Evolutionary conservation across 35 echinoderm and acorn worm genomes (phyloP), one percentile per base, ranked within the genome.

Genomic region (Ophiothrix spiculata): DNA sequence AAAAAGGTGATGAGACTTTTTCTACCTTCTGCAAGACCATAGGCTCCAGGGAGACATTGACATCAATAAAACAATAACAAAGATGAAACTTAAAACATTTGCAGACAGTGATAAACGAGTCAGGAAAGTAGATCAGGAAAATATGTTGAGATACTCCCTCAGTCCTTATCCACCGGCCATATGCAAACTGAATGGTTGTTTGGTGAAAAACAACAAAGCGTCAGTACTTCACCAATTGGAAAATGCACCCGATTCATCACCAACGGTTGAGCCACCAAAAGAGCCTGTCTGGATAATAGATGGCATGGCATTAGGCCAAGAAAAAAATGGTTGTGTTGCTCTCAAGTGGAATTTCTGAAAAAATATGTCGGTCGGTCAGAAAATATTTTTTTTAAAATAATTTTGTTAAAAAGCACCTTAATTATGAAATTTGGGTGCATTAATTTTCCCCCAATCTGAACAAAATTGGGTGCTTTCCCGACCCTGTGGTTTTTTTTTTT

Each of bases 171-270:
- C 91, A 85, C 81, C 79, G 13, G 2, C 86, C 21, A 80, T 85
- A 75, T 40, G 74, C 0, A 90, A 32, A 86, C 15, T 25, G 35
- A 60, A 93, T 40, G 87, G 91, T 37, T 89, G 87, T 56, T 40
- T 93, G 23, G 77, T 93, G 0, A 93, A 93, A 84, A 93, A 79
- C 46, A 85, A 93, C 32, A 93, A 93, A 45, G 91, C 90, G 45
- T 81, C 32, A 33, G 49, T 92, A n/a, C 36, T 92, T 40, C 90
- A 92, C 64, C 49, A 75, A 32, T 33, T 92, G 36, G 90, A 88
- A 63, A 23, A 54, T 19, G 23, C 25, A 14, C 39, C 54, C 3
- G 29, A 84, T 3, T 32, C 46, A 28, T 33, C 63, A 56, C 82
- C 82, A 36, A n/a, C 23, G 10, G 49, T 56, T 33, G 49, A 64